phyloP scores from a whole-genome alignment of 2,113 vertebrate species.

The Coptodon rendalli region DNA sequence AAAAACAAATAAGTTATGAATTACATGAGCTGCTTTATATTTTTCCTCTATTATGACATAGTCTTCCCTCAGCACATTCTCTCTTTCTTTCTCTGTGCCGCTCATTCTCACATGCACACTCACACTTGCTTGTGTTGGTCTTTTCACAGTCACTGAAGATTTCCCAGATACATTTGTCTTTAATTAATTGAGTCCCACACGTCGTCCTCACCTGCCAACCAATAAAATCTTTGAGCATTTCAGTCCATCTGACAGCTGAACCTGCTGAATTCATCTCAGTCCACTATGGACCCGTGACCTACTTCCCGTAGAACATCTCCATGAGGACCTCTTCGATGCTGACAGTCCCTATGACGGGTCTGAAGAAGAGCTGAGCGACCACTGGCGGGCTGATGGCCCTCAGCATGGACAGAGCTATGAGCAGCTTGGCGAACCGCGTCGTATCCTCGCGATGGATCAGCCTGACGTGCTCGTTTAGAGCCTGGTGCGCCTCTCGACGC shows the following conservation, averaged over 20 bases:
- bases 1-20: constrained; percentile 71
- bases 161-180: neutral
- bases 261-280: neutral
- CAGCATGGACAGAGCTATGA: constrained; percentile 87
- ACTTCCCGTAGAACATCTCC: constrained; percentile 94
- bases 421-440: constrained; percentile 85
- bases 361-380: constrained; percentile 92
- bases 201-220: neutral
- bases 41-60: constrained; percentile 22
- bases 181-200: neutral
- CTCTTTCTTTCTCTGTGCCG: neutral
- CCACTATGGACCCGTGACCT: constrained; percentile 39
- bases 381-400: constrained; percentile 82
- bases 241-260: neutral
- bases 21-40: constrained; percentile 48
- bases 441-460: constrained; percentile 81
- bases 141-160: constrained; percentile 1
- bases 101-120: neutral
- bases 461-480: constrained; percentile 86
- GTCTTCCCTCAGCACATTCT: neutral
- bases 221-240: neutral
- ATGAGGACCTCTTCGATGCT: constrained; percentile 96
- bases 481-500: constrained; percentile 89
- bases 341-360: constrained; percentile 87
- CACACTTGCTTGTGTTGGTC: neutral